These are phyloP conservation scores for Lithobius niger DNA, from an alignment of 1,140 invertebrate genomes.

Conservation along the genomic window DNA sequence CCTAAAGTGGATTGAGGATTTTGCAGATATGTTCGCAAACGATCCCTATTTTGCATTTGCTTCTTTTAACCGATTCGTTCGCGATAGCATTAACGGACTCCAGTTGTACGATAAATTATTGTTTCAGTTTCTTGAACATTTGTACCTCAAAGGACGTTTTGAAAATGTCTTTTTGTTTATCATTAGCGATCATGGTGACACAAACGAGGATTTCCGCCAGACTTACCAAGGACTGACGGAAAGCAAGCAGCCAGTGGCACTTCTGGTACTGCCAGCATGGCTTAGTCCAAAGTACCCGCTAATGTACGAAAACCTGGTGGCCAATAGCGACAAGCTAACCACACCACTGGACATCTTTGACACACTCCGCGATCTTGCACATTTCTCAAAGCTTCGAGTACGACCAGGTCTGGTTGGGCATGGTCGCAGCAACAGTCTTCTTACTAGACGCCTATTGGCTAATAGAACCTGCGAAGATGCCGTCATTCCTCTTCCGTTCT, in stretches of 20 bases:
- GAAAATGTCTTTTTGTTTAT: no score
- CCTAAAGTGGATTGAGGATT: neutral
- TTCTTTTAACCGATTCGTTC: no score
- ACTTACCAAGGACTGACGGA: constrained; percentile 40
- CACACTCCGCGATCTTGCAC: constrained; percentile 28
- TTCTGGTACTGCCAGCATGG: constrained; percentile 35
- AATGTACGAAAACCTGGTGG: constrained; percentile 26
- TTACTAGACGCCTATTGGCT: constrained; percentile 26
- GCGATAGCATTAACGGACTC: no score
- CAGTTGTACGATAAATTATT: no score
- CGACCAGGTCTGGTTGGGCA: constrained; percentile 13
- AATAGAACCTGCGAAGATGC: constrained; percentile 33
- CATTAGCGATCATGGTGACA: constrained; percentile 43
- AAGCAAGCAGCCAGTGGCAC: constrained; percentile 42
- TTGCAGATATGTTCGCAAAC: neutral
- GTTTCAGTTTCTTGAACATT: no score
- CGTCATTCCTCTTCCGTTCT: constrained; percentile 39
- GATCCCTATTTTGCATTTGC: no score
- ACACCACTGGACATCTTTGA: constrained; percentile 37
- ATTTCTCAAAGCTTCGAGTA: constrained; percentile 6
- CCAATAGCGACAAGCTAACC: constrained; percentile 31
- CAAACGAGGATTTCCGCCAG: constrained; percentile 37
- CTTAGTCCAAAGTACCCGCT: constrained; percentile 30
- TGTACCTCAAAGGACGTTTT: no score
- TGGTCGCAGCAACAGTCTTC: constrained; percentile 29